Base-by-base conservation (phyloP, 2,888 invertebrate genomes). In the Uropetala carovei region DNA sequence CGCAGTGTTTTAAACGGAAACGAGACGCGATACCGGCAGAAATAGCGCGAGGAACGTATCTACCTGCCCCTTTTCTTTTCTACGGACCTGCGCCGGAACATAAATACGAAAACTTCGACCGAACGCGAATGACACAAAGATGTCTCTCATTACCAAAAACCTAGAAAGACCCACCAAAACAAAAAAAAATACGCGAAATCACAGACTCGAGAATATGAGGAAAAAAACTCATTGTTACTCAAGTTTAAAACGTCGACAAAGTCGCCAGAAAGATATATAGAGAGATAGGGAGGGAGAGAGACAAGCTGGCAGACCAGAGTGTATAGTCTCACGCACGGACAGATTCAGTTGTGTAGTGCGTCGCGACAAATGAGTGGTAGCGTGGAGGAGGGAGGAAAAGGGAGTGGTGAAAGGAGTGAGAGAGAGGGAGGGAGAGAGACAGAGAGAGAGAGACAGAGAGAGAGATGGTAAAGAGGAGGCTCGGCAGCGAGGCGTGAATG, bases 401-500 rank as follows among this genome's bases (percentile, higher is more conserved):
- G 16, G 85, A 64, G n/a, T 43, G 30, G 85, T 43, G 92, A 82
- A 30, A 22, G 92, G 92, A 22, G 27, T 14, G 75, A 81, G 75
- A 84, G 58, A 30, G 56, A 85, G 57, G 11, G 22, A 43, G 92
- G 56, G 64, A 30, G 91, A 14, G 91, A 75, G 68, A 59, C 43
- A 18, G 11, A 60, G 59, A 0, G 64, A 16, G 64, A 14, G 27
- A 92, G 59, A 85, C 16, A 22, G 92, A 84, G 82, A n/a, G 81
- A 11, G 92, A 57, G 89, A 56, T 27, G 43, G 16, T 43, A 5
- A 27, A 18, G 82, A 57, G 81, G 68, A 58, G 59, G 16, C 64
- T 89, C 43, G 91, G 84, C 82, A 43, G 92, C 16, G 91, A 83
- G 43, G 82, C 60, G 91, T 60, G 92, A 83, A 59, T 43, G 92